Percentiles rank a stretch among this genome's conserved stretches.
Evolutionary conservation across 2,113 vertebrate genomes (phyloP).

Genomic region (Oreocharis arfaki): DNA sequence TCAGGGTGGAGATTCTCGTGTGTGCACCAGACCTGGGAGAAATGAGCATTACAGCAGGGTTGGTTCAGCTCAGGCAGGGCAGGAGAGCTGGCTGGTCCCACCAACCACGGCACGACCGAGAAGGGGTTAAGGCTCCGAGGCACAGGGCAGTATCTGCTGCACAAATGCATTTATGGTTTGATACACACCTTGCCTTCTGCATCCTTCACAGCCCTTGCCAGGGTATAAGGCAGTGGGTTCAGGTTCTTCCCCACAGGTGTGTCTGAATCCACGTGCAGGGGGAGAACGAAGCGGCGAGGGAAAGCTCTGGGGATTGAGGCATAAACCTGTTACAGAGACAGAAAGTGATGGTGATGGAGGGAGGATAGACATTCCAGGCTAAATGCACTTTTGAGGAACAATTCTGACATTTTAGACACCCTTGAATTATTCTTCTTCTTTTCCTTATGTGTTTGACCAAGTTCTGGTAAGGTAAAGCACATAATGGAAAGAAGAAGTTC

Average conservation of each 20-base stretch:
- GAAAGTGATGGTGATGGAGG: neutral
- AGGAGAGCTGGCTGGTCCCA: neutral
- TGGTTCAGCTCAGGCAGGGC: neutral
- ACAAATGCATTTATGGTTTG: neutral
- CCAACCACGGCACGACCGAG: fast-evolving
- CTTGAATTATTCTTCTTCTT: neutral
- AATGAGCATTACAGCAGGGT: neutral
- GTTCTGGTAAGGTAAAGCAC: neutral
- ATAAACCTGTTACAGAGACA: constrained; percentile 75
- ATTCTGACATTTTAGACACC: neutral
- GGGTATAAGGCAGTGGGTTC: constrained; percentile 73
- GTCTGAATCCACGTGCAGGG: constrained; percentile 72
- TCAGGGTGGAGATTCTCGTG: constrained; percentile 81
- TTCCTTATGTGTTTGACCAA: neutral
- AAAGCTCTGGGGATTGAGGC: constrained; percentile 64
- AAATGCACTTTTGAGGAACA: neutral
- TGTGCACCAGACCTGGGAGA: constrained; percentile 80
- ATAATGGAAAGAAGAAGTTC: neutral
- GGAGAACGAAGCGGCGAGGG: constrained; percentile 89
- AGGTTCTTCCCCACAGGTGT: constrained; percentile 76
- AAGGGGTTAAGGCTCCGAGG: neutral
- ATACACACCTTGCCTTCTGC: constrained; percentile 76
- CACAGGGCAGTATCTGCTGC: neutral
- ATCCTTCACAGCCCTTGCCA: constrained; percentile 79
- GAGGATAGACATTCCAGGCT: neutral